These are phyloP conservation scores for Hylia prasina DNA, from an alignment of 2,113 vertebrate species.

Conservation along the genomic window DNA sequence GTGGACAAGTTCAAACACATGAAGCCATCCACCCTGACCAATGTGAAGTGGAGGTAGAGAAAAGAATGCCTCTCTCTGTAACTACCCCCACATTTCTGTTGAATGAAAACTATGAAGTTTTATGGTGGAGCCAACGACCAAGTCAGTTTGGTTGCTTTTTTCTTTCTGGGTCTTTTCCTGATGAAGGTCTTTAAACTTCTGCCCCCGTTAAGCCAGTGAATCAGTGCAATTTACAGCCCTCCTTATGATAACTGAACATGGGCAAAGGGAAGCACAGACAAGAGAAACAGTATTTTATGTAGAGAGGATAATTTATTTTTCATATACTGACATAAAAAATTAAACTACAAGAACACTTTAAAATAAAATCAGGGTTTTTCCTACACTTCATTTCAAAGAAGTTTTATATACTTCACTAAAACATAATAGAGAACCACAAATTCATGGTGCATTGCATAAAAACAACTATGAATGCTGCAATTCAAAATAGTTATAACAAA, in stretches of 20 bases:
- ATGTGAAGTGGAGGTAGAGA: neutral
- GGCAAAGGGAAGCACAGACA: slow-evolving; percentile 21
- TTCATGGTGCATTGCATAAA: neutral
- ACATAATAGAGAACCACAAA: neutral
- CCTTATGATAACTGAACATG: slow-evolving; percentile 30
- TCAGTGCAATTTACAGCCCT: slow-evolving; percentile 6
- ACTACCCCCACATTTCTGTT: neutral
- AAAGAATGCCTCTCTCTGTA: neutral
- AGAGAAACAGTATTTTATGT: neutral
- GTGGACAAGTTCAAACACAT: neutral
- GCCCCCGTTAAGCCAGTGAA: slow-evolving; percentile 8
- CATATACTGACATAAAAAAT: neutral
- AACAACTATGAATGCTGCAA: neutral
- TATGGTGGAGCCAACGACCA: slow-evolving; percentile 56
- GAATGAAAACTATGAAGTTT: slow-evolving; percentile 24
- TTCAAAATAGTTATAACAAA: neutral
- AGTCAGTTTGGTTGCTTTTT: slow-evolving; percentile 23
- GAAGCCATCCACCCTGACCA: neutral
- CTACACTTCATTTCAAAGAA: neutral
- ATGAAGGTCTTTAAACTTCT: slow-evolving; percentile 47
- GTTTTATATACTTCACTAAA: neutral
- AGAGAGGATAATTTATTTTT: neutral
- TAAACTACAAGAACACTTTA: neutral
- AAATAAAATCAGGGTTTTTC: neutral
- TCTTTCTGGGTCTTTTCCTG: neutral